Evolutionary conservation across 2,113 vertebrate species (phyloP).

Genomic region (Rutilus rutilus): DNA sequence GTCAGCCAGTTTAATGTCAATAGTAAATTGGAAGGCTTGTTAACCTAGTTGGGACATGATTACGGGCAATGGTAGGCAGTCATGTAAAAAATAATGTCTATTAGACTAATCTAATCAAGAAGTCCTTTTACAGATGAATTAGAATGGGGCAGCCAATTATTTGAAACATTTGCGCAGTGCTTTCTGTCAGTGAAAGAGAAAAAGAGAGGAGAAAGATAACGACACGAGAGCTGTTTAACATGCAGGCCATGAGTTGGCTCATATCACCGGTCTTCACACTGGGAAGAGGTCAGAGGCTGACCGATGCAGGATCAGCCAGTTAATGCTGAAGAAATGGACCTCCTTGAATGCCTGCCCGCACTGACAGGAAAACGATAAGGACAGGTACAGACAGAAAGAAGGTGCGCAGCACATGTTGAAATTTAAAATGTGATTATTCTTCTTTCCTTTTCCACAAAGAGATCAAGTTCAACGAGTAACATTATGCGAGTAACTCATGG

Average conservation of each 20-base stretch:
- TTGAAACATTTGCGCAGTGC: constrained; percentile 80
- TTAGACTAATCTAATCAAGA: constrained; percentile 98
- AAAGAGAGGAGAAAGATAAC: constrained; percentile 21
- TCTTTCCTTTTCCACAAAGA: background rate
- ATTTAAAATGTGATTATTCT: constrained; percentile 8
- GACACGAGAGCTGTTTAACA: constrained; percentile 63
- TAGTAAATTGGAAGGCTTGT: constrained; percentile 87
- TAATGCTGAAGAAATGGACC: constrained; percentile 57
- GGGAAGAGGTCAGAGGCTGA: constrained; percentile 66
- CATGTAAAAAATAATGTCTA: constrained; percentile 95
- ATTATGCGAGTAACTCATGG: background rate
- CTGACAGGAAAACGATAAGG: too few species aligned
- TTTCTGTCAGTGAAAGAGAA: constrained; percentile 74
- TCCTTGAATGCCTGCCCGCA: constrained; percentile 32
- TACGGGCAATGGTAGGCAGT: constrained; percentile 83
- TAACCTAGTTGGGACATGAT: constrained; percentile 74
- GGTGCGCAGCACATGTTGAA: background rate
- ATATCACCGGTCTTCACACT: constrained; percentile 57
- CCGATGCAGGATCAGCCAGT: constrained; percentile 64
- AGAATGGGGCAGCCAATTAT: constrained; percentile 95
- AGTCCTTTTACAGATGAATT: constrained; percentile 89
- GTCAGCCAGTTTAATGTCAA: constrained; percentile 84
- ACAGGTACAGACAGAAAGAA: background rate
- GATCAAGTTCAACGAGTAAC: constrained; percentile 9
- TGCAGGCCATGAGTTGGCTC: constrained; percentile 62